A percentile compares a stretch with the other conserved stretches of the same genome.
These are phyloP conservation scores for Diplazon laetatorius DNA, from an alignment of 2,888 invertebrate species.

Conservation along the genomic window DNA sequence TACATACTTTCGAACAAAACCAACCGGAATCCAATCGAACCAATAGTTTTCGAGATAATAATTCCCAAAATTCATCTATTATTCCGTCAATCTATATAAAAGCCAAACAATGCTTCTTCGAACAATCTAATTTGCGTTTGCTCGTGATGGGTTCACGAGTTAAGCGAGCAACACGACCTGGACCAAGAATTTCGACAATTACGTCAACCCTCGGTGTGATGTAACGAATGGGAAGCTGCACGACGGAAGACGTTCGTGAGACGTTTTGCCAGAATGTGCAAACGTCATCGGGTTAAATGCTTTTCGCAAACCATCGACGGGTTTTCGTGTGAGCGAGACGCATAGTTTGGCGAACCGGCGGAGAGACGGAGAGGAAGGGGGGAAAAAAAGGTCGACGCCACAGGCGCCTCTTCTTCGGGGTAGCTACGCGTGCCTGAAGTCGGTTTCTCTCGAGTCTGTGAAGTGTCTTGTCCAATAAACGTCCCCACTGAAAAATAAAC, in stretches of 20 bases:
- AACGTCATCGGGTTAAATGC: conserved; percentile 80
- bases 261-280: conserved; percentile 80
- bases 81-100: no score
- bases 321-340: no score
- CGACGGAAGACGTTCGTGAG: conserved; percentile 59
- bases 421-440: conserved; percentile 32
- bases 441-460: neutral
- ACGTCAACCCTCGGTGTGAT: conserved; percentile 78
- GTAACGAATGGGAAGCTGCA: conserved; percentile 79
- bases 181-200: conserved; percentile 81
- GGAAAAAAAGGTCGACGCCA: conserved; percentile 23
- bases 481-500: conserved; percentile 29
- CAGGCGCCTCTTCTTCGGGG: conserved; percentile 33
- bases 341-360: no score
- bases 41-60: no score
- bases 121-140: no score
- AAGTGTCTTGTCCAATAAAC: conserved; percentile 51
- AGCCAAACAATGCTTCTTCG: no score
- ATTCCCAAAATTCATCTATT: no score
- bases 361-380: neutral
- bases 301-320: conserved; percentile 65
- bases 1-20: no score
- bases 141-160: no score
- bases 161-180: conserved; percentile 34
- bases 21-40: no score